phyloP scores from a whole-genome alignment of 2,113 vertebrate genomes.

The Melanostigma gelatinosum region DNA sequence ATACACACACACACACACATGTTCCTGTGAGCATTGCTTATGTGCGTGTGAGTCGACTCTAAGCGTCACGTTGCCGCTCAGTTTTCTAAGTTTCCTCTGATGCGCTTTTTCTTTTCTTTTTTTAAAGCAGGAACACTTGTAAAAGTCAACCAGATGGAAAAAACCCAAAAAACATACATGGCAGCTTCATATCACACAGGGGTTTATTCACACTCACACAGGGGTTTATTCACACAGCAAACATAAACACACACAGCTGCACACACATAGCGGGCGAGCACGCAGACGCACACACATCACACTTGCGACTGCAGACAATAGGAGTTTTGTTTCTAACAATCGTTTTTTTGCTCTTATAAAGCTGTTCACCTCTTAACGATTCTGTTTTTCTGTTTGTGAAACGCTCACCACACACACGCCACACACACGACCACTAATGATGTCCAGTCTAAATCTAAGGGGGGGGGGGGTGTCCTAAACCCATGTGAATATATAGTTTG shows the following conservation, averaged over 20 bases:
- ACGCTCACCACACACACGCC: neutral
- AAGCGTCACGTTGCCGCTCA: conserved; percentile 10
- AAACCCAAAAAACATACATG: conserved; percentile 24
- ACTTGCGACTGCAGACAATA: conserved; percentile 22
- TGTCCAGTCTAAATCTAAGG: conserved; percentile 17
- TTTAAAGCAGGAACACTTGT: conserved; percentile 16
- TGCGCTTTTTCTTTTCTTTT: conserved; percentile 8
- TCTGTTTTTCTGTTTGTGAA: conserved; percentile 10
- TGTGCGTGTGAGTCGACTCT: conserved; percentile 20
- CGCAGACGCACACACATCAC: neutral
- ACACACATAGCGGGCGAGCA: neutral
- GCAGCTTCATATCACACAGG: conserved; percentile 35
- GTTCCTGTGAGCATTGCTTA: conserved; percentile 18
- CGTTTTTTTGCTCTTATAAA: conserved; percentile 15
- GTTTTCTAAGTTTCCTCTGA: conserved; percentile 25
- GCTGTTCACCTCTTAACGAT: conserved; percentile 4
- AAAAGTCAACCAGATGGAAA: conserved; percentile 53
- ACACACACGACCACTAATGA: conserved; percentile 7
- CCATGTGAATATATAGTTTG: neutral
- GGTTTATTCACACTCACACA: conserved; percentile 48
- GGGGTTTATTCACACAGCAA: conserved; percentile 39
- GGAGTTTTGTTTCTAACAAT: conserved; percentile 31
- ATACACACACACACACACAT: conserved; percentile 42
- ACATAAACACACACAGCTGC: neutral
- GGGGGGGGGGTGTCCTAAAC: conserved; percentile 6